A percentile compares a stretch with the other conserved stretches of the same genome.
phyloP scores from a whole-genome alignment of 2,888 invertebrate genomes.

The Pandemis cinnamomeana region DNA sequence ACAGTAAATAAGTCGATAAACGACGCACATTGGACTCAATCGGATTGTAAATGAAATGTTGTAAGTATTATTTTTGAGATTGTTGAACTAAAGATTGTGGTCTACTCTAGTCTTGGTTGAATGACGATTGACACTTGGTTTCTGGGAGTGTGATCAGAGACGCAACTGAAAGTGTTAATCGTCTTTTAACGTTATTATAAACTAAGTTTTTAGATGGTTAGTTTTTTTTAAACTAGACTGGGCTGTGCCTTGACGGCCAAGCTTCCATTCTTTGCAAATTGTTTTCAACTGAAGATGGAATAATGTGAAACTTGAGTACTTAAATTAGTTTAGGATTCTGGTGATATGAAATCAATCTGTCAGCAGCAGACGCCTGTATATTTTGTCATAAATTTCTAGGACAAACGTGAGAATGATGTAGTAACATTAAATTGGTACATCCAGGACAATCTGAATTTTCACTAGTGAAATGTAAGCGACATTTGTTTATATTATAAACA shows the following conservation, averaged over 20 bases:
- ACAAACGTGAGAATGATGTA: slow-evolving; percentile 47
- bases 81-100: slow-evolving; percentile 54
- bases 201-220: slow-evolving; percentile 63
- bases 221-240: slow-evolving; percentile 61
- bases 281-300: slow-evolving; percentile 51
- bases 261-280: slow-evolving; percentile 54
- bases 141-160: slow-evolving; percentile 21
- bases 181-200: slow-evolving; percentile 57
- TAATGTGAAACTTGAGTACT: slow-evolving; percentile 61
- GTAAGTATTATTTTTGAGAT: slow-evolving; percentile 57
- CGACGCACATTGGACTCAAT: slow-evolving; percentile 52
- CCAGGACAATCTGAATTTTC: slow-evolving; percentile 72
- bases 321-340: slow-evolving; percentile 71
- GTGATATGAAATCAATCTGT: slow-evolving; percentile 47
- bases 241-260: slow-evolving; percentile 62
- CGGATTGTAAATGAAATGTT: slow-evolving; percentile 45
- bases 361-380: slow-evolving; percentile 52
- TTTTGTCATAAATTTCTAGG: slow-evolving; percentile 55
- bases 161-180: slow-evolving; percentile 47
- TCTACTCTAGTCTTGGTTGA: slow-evolving; percentile 62
- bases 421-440: slow-evolving; percentile 62
- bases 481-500: slow-evolving; percentile 80
- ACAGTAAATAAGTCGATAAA: slow-evolving; percentile 36
- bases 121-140: slow-evolving; percentile 46
- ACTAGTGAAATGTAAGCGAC: slow-evolving; percentile 77